phyloP scores from a whole-genome alignment of 2,113 vertebrate species.

The Microcebus tavaratra region DNA sequence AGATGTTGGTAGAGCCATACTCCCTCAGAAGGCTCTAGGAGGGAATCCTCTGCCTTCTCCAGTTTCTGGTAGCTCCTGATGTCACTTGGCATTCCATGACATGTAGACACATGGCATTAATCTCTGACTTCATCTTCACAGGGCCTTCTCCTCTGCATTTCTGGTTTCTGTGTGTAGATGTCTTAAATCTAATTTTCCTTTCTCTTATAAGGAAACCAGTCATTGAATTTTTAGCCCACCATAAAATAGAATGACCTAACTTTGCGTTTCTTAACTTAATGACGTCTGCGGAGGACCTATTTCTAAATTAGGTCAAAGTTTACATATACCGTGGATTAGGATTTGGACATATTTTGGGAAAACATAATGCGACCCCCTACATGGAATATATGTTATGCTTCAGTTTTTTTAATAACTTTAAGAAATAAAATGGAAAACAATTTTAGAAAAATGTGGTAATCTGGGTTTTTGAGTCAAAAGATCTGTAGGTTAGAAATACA shows the following conservation, averaged over 20 bases:
- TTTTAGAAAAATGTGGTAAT: background rate
- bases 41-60: background rate
- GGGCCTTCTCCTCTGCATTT: background rate
- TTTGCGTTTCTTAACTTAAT: background rate
- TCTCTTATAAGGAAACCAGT: background rate
- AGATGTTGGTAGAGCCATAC: background rate
- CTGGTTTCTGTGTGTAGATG: background rate
- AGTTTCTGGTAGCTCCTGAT: background rate
- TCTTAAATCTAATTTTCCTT: background rate
- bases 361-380: background rate
- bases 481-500: background rate
- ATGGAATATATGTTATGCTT: background rate
- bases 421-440: background rate
- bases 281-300: background rate
- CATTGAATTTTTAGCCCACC: background rate
- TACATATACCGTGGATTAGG: background rate
- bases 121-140: background rate
- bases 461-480: background rate
- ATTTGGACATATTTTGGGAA: background rate
- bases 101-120: background rate
- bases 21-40: background rate
- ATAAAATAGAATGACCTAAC: background rate
- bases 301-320: background rate
- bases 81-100: background rate
- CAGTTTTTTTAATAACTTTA: background rate